phyloP scores from a whole-genome alignment of 2,888 invertebrate genomes.

The Oscheius sp. region DNA sequence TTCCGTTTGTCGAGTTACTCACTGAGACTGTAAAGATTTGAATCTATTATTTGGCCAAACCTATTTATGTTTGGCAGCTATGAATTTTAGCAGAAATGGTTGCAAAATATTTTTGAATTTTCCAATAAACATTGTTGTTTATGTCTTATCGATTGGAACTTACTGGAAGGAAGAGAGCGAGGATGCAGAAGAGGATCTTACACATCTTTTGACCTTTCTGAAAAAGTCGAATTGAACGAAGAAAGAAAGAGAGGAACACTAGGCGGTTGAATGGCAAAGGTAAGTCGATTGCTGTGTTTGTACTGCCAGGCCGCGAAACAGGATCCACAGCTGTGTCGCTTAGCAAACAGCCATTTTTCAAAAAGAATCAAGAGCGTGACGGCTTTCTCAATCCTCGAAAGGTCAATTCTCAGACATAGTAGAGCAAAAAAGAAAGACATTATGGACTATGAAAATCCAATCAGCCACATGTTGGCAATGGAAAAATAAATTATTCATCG shows the following conservation, averaged over 20 bases:
- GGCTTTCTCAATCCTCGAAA: no score
- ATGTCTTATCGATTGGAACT: no score
- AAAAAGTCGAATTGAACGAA: not conserved
- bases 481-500: no score
- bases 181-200: constrained; percentile 20
- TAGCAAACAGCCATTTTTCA: not conserved
- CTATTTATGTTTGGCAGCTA: no score
- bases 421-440: not conserved
- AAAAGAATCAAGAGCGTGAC: no score
- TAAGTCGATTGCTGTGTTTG: constrained; percentile 27
- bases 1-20: no score
- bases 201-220: constrained; percentile 21
- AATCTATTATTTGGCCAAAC: no score
- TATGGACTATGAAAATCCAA: not conserved
- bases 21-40: no score
- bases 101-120: no score
- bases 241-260: not conserved
- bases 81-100: no score
- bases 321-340: constrained; percentile 24
- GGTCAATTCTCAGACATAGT: not conserved
- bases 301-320: constrained; percentile 16
- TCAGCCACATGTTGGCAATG: not conserved
- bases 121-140: no score
- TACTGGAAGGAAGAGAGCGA: constrained; percentile 23
- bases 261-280: constrained; percentile 12